Base-by-base conservation (phyloP, 1,140 invertebrate genomes). In the Argopecten irradians region DNA sequence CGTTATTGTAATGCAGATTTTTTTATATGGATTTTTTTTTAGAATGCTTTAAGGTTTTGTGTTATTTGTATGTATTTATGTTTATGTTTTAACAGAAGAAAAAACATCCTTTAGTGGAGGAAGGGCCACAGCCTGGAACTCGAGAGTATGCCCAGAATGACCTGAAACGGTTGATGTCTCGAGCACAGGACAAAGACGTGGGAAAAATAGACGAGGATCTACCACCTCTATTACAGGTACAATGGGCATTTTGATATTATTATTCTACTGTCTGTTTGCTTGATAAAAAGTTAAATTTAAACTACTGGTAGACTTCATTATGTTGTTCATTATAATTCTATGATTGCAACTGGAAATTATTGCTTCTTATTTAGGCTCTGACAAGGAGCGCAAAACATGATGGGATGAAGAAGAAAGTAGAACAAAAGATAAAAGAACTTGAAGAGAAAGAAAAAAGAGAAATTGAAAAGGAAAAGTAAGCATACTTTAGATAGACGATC, bases 191-290 rank as follows among this genome's bases (percentile, higher is more conserved):
- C 33, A 89, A 83, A 7, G 84, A 91, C 13, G 92, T 92, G 13
- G 82, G 41, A 13, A 92, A 93, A 86, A 92, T 90, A 33, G 94
- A 94, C 28, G 94, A 95, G 28, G 94, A 95, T 85, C 90, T 95
- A 34, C 94, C 94, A 46, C 93, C 94, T 36, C 87, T 95, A 14
- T 85, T 95, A 32, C 94, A 95, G 92, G 94, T 95, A 83, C 90
- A 36, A 85, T 9, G 32, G 14, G 32, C 7, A 28, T 34, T 28
- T 13, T 34, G 8, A 83, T 13, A 83, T 19, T 1, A 34, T 19
- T 35, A 33, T 46, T 8, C 1, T 11, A 8, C 28, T 71, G 2
- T n/a, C 55, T 71, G 5, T 19, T 46, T 46, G 13, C 43, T 46
- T 46, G 43, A 8, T 19, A 46, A 46, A 39, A 39, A 39, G 36